phyloP scores from a whole-genome alignment of 1,140 invertebrate species.

The Drosophila sproati region DNA sequence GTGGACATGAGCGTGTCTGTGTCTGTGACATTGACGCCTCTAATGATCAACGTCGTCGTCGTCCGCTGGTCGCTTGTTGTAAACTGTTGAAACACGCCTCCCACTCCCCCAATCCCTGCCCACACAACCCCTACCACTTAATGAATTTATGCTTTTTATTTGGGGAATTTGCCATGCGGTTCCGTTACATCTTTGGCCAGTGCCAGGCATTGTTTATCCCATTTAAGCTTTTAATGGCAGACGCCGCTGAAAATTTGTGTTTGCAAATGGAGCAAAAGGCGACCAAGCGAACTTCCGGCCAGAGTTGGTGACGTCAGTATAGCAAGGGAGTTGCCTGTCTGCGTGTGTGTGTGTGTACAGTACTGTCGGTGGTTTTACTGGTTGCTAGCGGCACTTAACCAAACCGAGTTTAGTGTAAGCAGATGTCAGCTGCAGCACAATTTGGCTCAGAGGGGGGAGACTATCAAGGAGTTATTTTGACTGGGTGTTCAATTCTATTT shows the following conservation, averaged over 20 bases:
- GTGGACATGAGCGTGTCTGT: constrained; percentile 41
- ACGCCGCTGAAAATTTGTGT: constrained; percentile 8
- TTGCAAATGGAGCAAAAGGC: constrained; percentile 32
- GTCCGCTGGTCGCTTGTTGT: constrained; percentile 27
- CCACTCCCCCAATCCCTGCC: not conserved
- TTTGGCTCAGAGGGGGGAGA: not conserved
- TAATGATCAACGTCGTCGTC: constrained; percentile 54
- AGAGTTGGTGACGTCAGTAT: not conserved
- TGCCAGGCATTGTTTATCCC: constrained; percentile 60
- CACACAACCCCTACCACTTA: not conserved
- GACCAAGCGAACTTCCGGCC: constrained; percentile 56
- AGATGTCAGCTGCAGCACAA: not conserved
- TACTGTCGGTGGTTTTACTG: not conserved
- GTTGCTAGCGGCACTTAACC: constrained; percentile 11
- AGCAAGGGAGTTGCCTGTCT: not conserved
- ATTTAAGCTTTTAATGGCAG: constrained; percentile 65
- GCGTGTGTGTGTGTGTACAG: constrained; percentile 5
- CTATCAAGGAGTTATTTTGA: constrained; percentile 26
- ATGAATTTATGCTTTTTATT: constrained; percentile 26
- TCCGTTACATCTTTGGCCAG: constrained; percentile 39
- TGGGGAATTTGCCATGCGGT: constrained; percentile 11
- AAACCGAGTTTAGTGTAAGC: constrained; percentile 10
- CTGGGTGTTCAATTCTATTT: constrained; percentile 23
- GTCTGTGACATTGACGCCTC: constrained; percentile 64
- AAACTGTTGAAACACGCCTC: constrained; percentile 30